Base-by-base conservation (phyloP, 2,113 vertebrate genomes). In the Bucco capensis region DNA sequence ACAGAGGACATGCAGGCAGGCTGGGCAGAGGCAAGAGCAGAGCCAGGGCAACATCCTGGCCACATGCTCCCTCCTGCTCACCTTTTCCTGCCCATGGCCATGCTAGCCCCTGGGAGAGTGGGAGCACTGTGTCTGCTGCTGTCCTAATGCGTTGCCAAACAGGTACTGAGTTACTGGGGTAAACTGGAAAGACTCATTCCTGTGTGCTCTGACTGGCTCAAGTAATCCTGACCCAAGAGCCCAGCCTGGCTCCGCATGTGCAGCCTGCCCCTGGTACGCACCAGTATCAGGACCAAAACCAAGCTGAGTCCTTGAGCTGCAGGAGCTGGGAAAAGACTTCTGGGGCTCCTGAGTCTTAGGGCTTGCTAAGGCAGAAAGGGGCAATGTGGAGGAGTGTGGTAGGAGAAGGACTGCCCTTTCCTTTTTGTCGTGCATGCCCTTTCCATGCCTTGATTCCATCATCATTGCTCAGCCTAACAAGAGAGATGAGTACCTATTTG, bases 381-480 rank as follows among this genome's bases (percentile, higher is more conserved):
- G 38, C 25, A 2, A 3, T 0, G 31, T 15, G 64, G 37, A 89
- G 78, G 78, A 31, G 22, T 7, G 15, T 53, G 50, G 10, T n/a
- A 83, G 91, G 70, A 66, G 83, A 71, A 94, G 92, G 90, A 88
- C 85, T 78, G 76, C 65, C 90, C 89, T 83, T 77, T 17, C 10
- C 81, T 57, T 38, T 30, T 12, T 85, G 81, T 67, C 6, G 38
- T 87, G 90, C 94, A 88, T 95, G 89, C 40, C 89, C 91, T 90
- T 50, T 35, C 84, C 87, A 69, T 8, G 31, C 89, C 88, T 56
- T 54, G 82, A 66, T 74, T 89, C 83, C 95, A 88, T 92, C 19
- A 53, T 30, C 96, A 93, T 88, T 14, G 92, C 91, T 91, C 31
- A 91, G 96, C 96, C 95, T 95, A 93, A 95, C 92, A 27, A 57